Evolutionary conservation across 2,113 vertebrate species (phyloP), one percentile per base, ranked within the genome.

Genomic region (Peromyscus maniculatus): DNA sequence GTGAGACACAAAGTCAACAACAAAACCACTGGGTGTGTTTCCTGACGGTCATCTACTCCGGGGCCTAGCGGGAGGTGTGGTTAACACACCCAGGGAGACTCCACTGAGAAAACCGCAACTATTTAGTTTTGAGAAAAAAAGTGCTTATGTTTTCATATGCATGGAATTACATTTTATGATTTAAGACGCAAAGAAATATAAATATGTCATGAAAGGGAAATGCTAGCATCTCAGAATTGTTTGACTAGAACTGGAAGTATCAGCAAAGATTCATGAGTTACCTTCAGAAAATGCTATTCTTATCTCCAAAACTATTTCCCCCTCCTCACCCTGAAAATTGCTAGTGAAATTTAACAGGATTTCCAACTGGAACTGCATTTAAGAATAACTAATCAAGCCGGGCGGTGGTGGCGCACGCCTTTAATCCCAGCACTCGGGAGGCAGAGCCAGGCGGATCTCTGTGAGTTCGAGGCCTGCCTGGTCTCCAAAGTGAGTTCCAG

Each of bases 381-480:
- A 26, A 94, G 74, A 95, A 93, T 79, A 93, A 89, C 17, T 79
- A 95, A 95, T 83, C 1, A 69, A 31, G n/a, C n/a, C n/a, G n/a
- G n/a, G n/a, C n/a, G n/a, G n/a, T n/a, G n/a, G n/a, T n/a, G n/a
- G n/a, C n/a, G n/a, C n/a, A n/a, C n/a, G n/a, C n/a, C n/a, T n/a
- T n/a, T n/a, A n/a, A n/a, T n/a, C n/a, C n/a, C n/a, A n/a, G n/a
- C n/a, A n/a, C n/a, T n/a, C n/a, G n/a, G n/a, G n/a, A n/a, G n/a
- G n/a, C n/a, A n/a, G n/a, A n/a, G n/a, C n/a, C n/a, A n/a, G n/a
- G n/a, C n/a, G n/a, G n/a, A n/a, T n/a, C n/a, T n/a, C n/a, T n/a
- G n/a, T n/a, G n/a, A n/a, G n/a, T n/a, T n/a, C n/a, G n/a, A n/a
- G n/a, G n/a, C n/a, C n/a, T n/a, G n/a, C n/a, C n/a, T n/a, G n/a